Percentiles rank a stretch among this genome's conserved stretches.
Evolutionary conservation across 1,140 invertebrate genomes (phyloP).

Genomic region (Drosophila pseudoananassae): DNA sequence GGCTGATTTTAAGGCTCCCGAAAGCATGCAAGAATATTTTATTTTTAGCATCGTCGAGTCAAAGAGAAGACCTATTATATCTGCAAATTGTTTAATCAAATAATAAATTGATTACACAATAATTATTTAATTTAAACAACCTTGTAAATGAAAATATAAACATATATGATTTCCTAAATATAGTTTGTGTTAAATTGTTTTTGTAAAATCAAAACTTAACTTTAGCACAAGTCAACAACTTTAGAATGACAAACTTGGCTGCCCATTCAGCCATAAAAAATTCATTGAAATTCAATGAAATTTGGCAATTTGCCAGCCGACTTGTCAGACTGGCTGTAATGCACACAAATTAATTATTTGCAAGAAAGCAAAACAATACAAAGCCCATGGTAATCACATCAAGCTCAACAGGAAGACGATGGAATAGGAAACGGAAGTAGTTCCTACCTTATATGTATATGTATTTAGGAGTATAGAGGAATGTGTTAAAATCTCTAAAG

Average conservation of each 20-base stretch:
- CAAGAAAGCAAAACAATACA: conserved; percentile 25
- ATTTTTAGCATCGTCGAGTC: no score
- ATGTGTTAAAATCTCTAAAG: conserved; percentile 79
- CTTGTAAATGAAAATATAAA: neutral
- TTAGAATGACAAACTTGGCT: conserved; percentile 9
- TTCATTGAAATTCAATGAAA: conserved; percentile 59
- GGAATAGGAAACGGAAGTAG: conserved; percentile 47
- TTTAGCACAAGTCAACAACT: conserved; percentile 18
- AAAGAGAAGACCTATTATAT: no score
- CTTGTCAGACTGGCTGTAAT: conserved; percentile 43
- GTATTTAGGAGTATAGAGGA: conserved; percentile 2
- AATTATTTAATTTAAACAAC: neutral
- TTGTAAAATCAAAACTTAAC: neutral
- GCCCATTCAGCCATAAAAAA: conserved; percentile 51
- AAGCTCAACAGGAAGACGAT: conserved; percentile 21
- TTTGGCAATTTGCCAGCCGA: conserved; percentile 38
- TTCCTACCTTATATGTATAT: conserved; percentile 3
- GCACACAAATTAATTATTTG: conserved; percentile 74
- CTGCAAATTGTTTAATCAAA: no score
- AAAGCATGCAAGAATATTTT: no score
- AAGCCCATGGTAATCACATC: conserved; percentile 13
- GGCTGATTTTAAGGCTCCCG: no score
- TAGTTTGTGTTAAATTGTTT: no score
- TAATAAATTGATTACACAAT: no score
- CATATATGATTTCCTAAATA: neutral